Percentiles rank a stretch among this genome's conserved stretches.
phyloP scores from a whole-genome alignment of 2,797 vertebrate genomes.

The Stomatorhinus walkeri region DNA sequence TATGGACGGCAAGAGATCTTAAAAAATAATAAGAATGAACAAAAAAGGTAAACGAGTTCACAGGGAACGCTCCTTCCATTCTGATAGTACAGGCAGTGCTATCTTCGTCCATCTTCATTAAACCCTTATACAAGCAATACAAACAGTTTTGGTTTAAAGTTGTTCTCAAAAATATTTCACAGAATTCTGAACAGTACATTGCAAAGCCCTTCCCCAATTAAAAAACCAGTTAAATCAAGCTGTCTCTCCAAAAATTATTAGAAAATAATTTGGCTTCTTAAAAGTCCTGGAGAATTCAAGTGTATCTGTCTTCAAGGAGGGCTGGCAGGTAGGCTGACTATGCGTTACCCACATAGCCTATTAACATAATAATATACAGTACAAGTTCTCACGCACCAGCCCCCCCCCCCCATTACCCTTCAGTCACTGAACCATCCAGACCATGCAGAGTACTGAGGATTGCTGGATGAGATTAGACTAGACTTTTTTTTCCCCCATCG shows the following conservation, averaged over 20 bases:
- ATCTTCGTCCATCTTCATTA: not conserved
- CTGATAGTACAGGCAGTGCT: not conserved
- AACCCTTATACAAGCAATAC: constrained; percentile 3
- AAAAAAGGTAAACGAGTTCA: not conserved
- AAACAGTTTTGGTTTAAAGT: constrained; percentile 34
- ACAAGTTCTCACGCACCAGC: constrained; percentile 10
- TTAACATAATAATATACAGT: constrained; percentile 29
- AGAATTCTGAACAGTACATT: constrained; percentile 26
- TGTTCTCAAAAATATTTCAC: constrained; percentile 12
- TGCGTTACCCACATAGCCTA: constrained; percentile 22
- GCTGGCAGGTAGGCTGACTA: constrained; percentile 13
- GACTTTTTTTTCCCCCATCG: constrained; percentile 8
- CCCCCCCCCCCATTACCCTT: constrained; percentile 11
- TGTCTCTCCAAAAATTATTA: constrained; percentile 19
- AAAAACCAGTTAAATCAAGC: not conserved
- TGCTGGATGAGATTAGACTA: constrained; percentile 12
- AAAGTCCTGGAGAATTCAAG: constrained; percentile 32
- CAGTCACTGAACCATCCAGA: constrained; percentile 20
- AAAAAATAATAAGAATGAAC: not conserved
- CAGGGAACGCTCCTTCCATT: not conserved
- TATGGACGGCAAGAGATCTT: not conserved
- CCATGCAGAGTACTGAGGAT: constrained; percentile 18
- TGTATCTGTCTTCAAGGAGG: constrained; percentile 26
- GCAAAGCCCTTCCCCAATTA: not conserved
- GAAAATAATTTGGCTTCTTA: constrained; percentile 27